These are phyloP conservation scores for Heliconius hermathena DNA, from an alignment of 1,140 invertebrate genomes.

Conservation along the genomic window DNA sequence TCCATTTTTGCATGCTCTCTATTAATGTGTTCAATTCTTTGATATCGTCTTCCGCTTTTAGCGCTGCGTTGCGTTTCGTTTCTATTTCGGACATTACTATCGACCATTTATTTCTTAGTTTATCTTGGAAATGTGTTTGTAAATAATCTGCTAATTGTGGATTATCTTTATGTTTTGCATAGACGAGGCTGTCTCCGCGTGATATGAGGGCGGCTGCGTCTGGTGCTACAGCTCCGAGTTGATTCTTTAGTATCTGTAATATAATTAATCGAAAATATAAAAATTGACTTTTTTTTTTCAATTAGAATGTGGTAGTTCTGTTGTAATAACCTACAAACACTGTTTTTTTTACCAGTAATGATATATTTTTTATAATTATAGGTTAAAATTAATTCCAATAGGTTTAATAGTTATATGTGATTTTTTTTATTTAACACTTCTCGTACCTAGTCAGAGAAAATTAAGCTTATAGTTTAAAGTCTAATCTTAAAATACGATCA, in stretches of 20 bases:
- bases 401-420: no score
- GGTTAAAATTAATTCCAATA: no score
- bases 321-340: no score
- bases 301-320: no score
- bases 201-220: slow-evolving; percentile 91
- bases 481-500: no score
- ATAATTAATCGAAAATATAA: no score
- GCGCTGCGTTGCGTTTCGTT: slow-evolving; percentile 80
- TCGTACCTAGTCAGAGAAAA: no score
- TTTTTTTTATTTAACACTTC: no score
- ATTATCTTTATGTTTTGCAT: slow-evolving; percentile 79
- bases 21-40: slow-evolving; percentile 78
- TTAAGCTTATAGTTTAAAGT: no score
- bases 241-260: slow-evolving; percentile 83
- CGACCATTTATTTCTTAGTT: slow-evolving; percentile 85
- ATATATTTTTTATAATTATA: no score
- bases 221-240: slow-evolving; percentile 86
- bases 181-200: slow-evolving; percentile 88
- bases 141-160: slow-evolving; percentile 82
- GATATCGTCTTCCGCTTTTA: slow-evolving; percentile 83
- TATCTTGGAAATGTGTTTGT: slow-evolving; percentile 83
- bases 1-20: slow-evolving; percentile 49
- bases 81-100: slow-evolving; percentile 86
- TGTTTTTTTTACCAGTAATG: no score
- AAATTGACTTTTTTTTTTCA: no score